A percentile compares a stretch with the other conserved stretches of the same genome.
phyloP scores from a whole-genome alignment of 2,113 vertebrate species.

The Lampris megalopsis region DNA sequence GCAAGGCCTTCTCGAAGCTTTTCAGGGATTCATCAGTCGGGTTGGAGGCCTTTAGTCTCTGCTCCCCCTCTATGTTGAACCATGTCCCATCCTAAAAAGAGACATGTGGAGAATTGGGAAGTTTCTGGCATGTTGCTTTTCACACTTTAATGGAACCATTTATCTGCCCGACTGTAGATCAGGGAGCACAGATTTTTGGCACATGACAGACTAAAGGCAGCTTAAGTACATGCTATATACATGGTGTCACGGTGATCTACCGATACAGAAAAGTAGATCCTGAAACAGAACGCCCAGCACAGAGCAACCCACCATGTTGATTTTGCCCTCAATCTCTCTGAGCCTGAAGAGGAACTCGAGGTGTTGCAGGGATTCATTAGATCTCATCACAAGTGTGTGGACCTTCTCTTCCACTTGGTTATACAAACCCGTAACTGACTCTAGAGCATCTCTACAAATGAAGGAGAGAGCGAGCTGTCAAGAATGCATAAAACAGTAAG shows the following conservation, averaged over 20 bases:
- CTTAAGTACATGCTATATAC: too few relatives aligned
- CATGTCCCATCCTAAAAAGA: slow-evolving; percentile 83
- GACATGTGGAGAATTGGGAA: slow-evolving; percentile 4
- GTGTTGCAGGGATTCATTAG: slow-evolving; percentile 87
- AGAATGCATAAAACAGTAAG: background rate
- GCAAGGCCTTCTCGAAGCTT: slow-evolving; percentile 58
- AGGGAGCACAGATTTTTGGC: too few relatives aligned
- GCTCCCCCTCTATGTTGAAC: slow-evolving; percentile 85
- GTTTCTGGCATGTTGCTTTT: background rate
- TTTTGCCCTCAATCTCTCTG: slow-evolving; percentile 81
- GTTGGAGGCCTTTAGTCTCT: slow-evolving; percentile 73
- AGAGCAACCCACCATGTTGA: slow-evolving; percentile 78
- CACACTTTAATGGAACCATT: background rate
- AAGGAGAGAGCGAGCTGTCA: background rate
- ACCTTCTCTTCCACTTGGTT: slow-evolving; percentile 90
- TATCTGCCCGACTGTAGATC: too few relatives aligned
- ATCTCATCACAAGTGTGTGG: slow-evolving; percentile 89
- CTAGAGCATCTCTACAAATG: slow-evolving; percentile 82
- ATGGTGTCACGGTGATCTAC: background rate
- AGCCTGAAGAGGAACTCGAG: slow-evolving; percentile 86
- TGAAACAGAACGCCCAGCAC: background rate
- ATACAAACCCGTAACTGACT: slow-evolving; percentile 83
- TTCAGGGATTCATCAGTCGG: slow-evolving; percentile 63
- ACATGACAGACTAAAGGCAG: too few relatives aligned
- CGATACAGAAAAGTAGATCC: background rate